Base-by-base conservation (phyloP, 1,140 invertebrate genomes). In the Drosophila yakuba region DNA sequence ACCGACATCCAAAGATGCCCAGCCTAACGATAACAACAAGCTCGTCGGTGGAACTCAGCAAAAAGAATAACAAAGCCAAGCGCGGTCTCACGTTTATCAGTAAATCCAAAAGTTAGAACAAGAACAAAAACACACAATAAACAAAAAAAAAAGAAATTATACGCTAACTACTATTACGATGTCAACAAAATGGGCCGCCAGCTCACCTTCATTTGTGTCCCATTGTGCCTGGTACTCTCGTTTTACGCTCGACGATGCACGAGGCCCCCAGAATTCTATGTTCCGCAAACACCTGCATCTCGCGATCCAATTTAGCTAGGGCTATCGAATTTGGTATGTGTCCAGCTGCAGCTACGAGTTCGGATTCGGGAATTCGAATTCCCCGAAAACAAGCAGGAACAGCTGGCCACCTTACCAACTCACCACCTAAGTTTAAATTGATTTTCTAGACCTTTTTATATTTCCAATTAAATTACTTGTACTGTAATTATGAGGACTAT, bases 91-190 rank as follows among this genome's bases (percentile, higher is more conserved):
- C 80, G 72, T 77, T 57, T 69, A 77, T 84, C 66, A 82, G 48
- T 48, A 50, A 36, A 68, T 52, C 45, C 5, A 62, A 52, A 15
- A 47, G 12, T 2, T 4, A 39, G 20, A 50, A 28, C 43, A 51
- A 44, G 11, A 45, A 6, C 20, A 2, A 50, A 55, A 48, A 71
- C 55, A 75, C 43, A 74, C 39, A 59, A 28, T 55, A 17, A 17
- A n/a, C n/a, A 45, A 75, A 48, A 71, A 79, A 57, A 38, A 52
- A 56, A 63, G 39, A 63, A 78, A 78, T 63, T 45, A 71, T 47
- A 78, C 47, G 50, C 66, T 58, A 77, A 71, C 47, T 79, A 85
- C 78, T 77, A 73, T 85, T 73, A 59, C 71, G 56, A 68, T 75
- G 78, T 71, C 67, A 60, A 69, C 44, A 45, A 74, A 60, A 47